phyloP scores from a whole-genome alignment of 64 coral and sea anemone species.

The Montipora cactus region DNA sequence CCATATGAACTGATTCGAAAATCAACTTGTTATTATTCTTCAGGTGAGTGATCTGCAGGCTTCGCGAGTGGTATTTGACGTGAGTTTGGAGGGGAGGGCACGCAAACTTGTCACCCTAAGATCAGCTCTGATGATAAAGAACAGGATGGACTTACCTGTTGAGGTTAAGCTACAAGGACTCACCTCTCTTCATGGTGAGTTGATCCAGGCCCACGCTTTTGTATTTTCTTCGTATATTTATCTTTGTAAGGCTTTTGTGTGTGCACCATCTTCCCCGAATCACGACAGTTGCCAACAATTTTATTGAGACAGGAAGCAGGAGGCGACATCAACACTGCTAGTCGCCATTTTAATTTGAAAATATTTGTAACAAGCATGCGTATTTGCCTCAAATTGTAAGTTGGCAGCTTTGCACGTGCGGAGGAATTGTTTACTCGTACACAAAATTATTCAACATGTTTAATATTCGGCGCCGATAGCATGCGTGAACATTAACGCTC shows the following conservation, averaged over 20 bases:
- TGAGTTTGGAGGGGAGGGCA: conserved; percentile 88
- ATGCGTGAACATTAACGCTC: no score
- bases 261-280: background rate
- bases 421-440: no score
- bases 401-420: no score
- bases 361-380: no score
- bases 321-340: no score
- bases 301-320: no score
- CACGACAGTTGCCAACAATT: no score
- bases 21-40: background rate
- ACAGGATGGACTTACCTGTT: conserved; percentile 89
- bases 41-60: conserved; percentile 80
- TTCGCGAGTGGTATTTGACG: conserved; percentile 91
- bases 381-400: no score
- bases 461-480: no score
- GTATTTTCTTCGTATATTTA: background rate
- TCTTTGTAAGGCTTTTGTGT: background rate
- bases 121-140: conserved; percentile 85
- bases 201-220: background rate
- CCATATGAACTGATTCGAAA: no score
- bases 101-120: conserved; percentile 92
- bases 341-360: no score
- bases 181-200: conserved; percentile 72
- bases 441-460: no score
- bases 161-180: conserved; percentile 84